These are phyloP conservation scores for Trichoplusia ni DNA, from an alignment of 1,140 invertebrate species.

Conservation along the genomic window DNA sequence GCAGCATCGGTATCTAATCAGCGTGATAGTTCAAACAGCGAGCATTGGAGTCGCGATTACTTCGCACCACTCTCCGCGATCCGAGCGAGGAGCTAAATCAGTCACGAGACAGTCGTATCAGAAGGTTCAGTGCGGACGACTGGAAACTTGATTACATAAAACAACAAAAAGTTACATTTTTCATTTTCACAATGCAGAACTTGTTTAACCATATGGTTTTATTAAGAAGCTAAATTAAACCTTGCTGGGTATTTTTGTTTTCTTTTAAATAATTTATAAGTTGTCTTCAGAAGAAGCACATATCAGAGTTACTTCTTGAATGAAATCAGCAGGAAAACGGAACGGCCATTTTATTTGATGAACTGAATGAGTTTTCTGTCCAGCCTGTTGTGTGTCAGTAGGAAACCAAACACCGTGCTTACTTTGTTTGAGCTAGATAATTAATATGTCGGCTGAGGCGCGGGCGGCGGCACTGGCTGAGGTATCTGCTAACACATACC, in stretches of 20 bases:
- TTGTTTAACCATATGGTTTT: too few relatives aligned
- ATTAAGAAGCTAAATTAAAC: too few relatives aligned
- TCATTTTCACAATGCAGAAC: too few relatives aligned
- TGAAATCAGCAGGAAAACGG: too few relatives aligned
- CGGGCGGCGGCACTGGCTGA: neutral
- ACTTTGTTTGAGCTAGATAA: constrained; percentile 33
- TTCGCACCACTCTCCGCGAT: neutral
- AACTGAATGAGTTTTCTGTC: neutral
- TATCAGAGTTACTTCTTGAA: too few relatives aligned
- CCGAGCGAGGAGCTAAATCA: neutral
- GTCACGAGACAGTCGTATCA: neutral
- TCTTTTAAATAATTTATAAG: too few relatives aligned
- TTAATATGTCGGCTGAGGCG: constrained; percentile 23
- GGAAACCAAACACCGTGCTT: neutral
- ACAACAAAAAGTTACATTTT: too few relatives aligned
- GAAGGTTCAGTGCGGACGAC: neutral
- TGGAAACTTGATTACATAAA: too few relatives aligned
- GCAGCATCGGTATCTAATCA: neutral
- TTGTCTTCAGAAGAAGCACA: too few relatives aligned
- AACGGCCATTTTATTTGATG: neutral
- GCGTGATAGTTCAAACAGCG: constrained; percentile 4
- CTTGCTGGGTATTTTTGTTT: too few relatives aligned
- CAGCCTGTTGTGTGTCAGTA: too few relatives aligned
- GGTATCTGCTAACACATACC: neutral
- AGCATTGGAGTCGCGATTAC: neutral